Conservation (phyloP, 2,888 invertebrate species). For the Napeogenes sylphis region DNA sequence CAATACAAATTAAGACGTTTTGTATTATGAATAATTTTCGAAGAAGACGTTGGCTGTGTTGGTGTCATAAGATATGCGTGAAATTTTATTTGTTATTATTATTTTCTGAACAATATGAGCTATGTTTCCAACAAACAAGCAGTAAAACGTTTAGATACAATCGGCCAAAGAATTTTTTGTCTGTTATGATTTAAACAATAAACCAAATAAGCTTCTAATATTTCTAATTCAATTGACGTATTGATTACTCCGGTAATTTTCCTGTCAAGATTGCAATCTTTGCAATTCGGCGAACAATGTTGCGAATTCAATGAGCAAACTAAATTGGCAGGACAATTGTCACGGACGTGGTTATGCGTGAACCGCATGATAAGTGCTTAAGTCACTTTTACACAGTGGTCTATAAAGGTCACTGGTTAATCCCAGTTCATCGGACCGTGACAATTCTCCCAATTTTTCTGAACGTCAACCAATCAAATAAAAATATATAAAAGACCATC, state of each 20-base stretch:
- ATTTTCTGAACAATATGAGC: not conserved
- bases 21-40: conserved; percentile 25
- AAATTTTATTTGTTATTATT: conserved; percentile 15
- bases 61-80: conserved; percentile 23
- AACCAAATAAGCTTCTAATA: conserved; percentile 14
- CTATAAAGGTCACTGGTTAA: conserved; percentile 46
- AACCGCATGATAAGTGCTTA: conserved; percentile 43
- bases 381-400: conserved; percentile 38
- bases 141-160: conserved; percentile 2
- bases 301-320: conserved; percentile 53
- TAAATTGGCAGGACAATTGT: conserved; percentile 55
- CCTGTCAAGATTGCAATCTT: conserved; percentile 37
- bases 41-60: conserved; percentile 26
- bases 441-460: conserved; percentile 22
- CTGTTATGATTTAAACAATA: conserved; percentile 9
- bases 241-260: conserved; percentile 45
- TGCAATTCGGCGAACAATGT: conserved; percentile 59
- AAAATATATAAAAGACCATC: no score
- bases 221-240: conserved; percentile 46
- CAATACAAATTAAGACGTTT: conserved; percentile 39
- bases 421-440: conserved; percentile 42
- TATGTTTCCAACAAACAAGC: not conserved
- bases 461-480: conserved; percentile 11
- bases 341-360: conserved; percentile 50
- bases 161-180: not conserved